Conservation (phyloP, 1,140 invertebrate species). For the Habropoda laboriosa region DNA sequence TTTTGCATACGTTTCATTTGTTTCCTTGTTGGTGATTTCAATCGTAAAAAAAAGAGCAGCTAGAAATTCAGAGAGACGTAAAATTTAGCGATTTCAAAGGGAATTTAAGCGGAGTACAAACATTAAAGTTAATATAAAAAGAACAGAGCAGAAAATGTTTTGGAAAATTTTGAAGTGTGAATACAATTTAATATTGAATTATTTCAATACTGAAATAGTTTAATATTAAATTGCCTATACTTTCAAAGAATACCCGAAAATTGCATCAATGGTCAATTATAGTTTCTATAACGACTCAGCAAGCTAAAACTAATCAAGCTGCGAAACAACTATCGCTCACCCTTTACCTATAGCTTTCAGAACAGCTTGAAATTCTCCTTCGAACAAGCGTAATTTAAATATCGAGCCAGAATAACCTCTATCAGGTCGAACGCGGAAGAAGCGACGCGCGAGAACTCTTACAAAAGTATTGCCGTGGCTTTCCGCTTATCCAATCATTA, state of each 20-base stretch:
- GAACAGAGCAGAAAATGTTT: no score
- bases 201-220: no score
- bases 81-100: no score
- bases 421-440: neutral
- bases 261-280: no score
- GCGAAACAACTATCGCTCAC: neutral
- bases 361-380: neutral
- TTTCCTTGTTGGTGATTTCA: neutral
- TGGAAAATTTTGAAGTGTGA: no score
- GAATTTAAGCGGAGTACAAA: no score
- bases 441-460: neutral
- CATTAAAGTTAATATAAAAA: no score
- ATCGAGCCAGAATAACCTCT: neutral
- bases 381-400: neutral
- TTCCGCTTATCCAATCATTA: constrained; percentile 13
- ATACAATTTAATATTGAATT: no score
- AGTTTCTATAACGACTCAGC: no score
- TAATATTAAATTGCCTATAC: no score
- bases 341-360: neutral
- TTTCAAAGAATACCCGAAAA: neutral
- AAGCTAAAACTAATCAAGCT: neutral
- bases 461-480: constrained; percentile 2
- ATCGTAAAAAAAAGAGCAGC: neutral
- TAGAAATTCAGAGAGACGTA: neutral
- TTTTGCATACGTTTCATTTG: neutral